A percentile compares a stretch with the other conserved stretches of the same genome.
phyloP scores from a whole-genome alignment of 2,888 invertebrate genomes.

The Pseudococcus longispinus region DNA sequence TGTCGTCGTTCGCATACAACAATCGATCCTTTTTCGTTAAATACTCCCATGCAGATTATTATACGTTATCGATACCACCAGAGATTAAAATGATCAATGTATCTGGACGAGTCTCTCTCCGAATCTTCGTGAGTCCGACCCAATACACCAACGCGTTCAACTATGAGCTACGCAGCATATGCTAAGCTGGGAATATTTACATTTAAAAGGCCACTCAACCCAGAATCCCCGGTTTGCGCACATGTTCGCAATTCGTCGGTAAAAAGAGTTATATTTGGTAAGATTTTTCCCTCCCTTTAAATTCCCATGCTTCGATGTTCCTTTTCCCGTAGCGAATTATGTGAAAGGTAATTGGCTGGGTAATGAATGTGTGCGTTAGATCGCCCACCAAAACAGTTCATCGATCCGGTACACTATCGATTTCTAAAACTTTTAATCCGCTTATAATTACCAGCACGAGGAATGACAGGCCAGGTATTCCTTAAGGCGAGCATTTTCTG shows the following conservation, averaged over 20 bases:
- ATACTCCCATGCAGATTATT: not conserved
- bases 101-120: not conserved
- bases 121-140: not conserved
- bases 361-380: not conserved
- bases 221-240: not conserved
- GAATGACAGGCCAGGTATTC: not conserved
- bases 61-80: not conserved
- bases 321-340: not conserved
- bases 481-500: conserved; percentile 38
- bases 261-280: not conserved
- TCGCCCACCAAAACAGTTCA: not conserved
- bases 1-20: not conserved
- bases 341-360: too few relatives aligned
- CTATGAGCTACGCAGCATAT: not conserved
- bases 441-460: not conserved
- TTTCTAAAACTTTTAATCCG: conserved; percentile 1
- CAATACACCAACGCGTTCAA: not conserved
- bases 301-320: not conserved
- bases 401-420: conserved; percentile 34
- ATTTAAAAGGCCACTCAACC: conserved; percentile 11
- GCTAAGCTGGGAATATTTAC: not conserved
- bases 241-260: not conserved
- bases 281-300: not conserved
- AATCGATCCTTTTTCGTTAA: not conserved
- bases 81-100: conserved; percentile 10